These are phyloP conservation scores for Amniataba percoides DNA, from an alignment of 2,797 vertebrate species.

Conservation along the genomic window DNA sequence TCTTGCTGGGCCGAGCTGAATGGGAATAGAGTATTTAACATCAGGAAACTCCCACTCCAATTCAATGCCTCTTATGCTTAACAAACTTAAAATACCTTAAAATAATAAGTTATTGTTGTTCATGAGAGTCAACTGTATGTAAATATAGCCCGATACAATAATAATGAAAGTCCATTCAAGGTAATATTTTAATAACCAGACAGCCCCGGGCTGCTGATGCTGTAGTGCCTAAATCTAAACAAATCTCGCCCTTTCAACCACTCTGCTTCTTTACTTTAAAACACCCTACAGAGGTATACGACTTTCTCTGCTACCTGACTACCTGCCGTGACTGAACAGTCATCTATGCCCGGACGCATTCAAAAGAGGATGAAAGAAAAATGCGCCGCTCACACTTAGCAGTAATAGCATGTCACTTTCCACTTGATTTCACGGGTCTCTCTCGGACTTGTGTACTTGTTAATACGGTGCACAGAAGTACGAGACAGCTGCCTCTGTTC, in stretches of 20 bases:
- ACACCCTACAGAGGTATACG: neutral
- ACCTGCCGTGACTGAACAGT: neutral
- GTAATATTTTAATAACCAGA: neutral
- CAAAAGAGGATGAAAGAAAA: constrained; percentile 1
- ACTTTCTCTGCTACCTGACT: neutral
- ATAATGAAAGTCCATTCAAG: neutral
- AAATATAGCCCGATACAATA: neutral
- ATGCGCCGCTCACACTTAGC: neutral
- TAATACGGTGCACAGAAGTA: constrained; percentile 11
- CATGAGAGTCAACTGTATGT: neutral
- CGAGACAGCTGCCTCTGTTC: constrained; percentile 54
- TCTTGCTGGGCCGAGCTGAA: constrained; percentile 54
- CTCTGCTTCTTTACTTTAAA: neutral
- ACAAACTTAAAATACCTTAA: constrained; percentile 17
- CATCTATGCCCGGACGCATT: neutral
- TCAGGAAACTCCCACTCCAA: constrained; percentile 74
- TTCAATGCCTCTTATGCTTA: constrained; percentile 42
- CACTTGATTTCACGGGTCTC: neutral
- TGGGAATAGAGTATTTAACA: constrained; percentile 56
- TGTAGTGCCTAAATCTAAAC: neutral
- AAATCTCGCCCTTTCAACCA: neutral
- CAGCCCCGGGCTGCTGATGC: neutral
- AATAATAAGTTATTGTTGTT: constrained; percentile 4
- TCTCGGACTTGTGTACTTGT: constrained; percentile 24
- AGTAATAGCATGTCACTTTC: neutral